Evolutionary conservation across 2,113 vertebrate species (phyloP), one percentile per base, ranked within the genome.

Genomic region (Myodes glareolus): DNA sequence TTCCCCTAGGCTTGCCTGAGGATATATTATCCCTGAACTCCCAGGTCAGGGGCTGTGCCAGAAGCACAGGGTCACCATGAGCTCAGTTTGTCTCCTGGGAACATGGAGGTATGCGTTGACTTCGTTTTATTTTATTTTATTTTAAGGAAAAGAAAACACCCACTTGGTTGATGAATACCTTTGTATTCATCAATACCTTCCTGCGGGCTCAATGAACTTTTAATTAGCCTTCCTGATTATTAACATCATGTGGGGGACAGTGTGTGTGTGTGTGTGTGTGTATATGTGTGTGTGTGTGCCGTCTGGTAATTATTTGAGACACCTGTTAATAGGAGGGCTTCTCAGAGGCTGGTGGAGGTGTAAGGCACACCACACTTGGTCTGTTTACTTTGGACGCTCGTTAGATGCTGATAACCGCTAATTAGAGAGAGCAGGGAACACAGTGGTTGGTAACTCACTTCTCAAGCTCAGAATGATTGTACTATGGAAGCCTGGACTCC

Each of bases 231-330:
- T 61, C 42, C 52, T 80, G 91, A 97, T 94, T 86, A 87, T 81
- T 94, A 78, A 88, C 52, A 93, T 97, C 87, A 96, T 87, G 88
- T 87, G 85, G 67, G 47, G 72, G n/a, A 70, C 27, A 12, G 52
- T 52, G 52, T 14, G 13, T 55, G 52, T 52, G 52, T 55, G 14
- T 55, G 52, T 55, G 52, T n/a, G n/a, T n/a, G n/a, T n/a, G n/a
- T n/a, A n/a, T n/a, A n/a, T n/a, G n/a, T n/a, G 16, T 55, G 13
- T 47, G n/a, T 90, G 0, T 58, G 77, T 93, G 63, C 33, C 19
- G 70, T 63, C 67, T 13, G 0, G 68, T 92, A 91, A 96, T 97
- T 96, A 95, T 91, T 97, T 78, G 81, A 97, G 94, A 96, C 76
- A 94, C 77, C 97, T 94, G 91, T 77, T 89, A 70, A 89, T 8